These are phyloP conservation scores for Eleginops maclovinus DNA, from an alignment of 2,113 vertebrate genomes.

Conservation along the genomic window DNA sequence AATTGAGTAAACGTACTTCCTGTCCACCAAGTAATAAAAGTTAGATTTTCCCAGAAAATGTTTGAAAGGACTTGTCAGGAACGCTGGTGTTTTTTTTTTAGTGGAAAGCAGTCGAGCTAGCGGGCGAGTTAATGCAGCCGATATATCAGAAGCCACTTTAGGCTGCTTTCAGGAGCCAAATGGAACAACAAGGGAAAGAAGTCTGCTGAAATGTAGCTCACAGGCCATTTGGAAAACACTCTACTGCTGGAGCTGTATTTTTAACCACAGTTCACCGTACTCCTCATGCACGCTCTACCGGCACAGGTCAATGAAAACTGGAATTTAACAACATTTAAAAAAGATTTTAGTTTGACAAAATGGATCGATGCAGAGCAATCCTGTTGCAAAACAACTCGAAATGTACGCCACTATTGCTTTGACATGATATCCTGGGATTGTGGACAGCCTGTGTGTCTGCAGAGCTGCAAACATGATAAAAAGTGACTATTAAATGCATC, in stretches of 20 bases:
- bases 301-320: conserved; percentile 45
- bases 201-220: conserved; percentile 21
- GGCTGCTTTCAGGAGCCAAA: conserved; percentile 40
- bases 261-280: conserved; percentile 12
- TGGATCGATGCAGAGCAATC: conserved; percentile 32
- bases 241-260: conserved; percentile 31
- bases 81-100: conserved; percentile 17
- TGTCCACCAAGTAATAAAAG: conserved; percentile 28
- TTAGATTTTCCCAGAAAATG: conserved; percentile 35
- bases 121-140: conserved; percentile 33
- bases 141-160: conserved; percentile 58
- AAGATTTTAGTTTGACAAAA: conserved; percentile 47
- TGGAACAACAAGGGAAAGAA: conserved; percentile 31
- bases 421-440: neutral
- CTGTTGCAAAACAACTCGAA: conserved; percentile 39
- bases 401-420: conserved; percentile 28
- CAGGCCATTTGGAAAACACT: conserved; percentile 17
- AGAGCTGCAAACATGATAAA: neutral
- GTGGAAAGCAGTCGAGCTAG: conserved; percentile 27
- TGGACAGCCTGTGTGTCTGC: neutral
- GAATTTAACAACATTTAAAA: conserved; percentile 29
- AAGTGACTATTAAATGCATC: too few species aligned
- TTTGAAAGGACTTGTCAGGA: conserved; percentile 29
- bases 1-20: neutral
- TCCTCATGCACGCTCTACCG: neutral